Conservation (phyloP, 2,888 invertebrate genomes). For the Agrochola lychnidis region DNA sequence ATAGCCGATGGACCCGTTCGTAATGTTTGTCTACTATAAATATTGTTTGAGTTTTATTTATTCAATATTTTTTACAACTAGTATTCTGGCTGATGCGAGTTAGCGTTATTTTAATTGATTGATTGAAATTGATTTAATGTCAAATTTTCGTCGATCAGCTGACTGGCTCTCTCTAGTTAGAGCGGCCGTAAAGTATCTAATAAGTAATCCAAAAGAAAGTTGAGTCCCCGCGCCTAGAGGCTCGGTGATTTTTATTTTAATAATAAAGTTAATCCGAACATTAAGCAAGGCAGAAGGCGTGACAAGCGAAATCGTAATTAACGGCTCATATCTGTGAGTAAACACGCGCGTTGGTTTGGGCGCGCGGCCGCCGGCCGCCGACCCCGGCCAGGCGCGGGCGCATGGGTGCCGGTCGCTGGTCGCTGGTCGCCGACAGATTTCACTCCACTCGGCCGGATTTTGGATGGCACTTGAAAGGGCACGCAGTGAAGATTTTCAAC, state of each 20-base stretch:
- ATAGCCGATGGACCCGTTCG: constrained; percentile 53
- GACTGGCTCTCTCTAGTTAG: constrained; percentile 27
- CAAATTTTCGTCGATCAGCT: constrained; percentile 32
- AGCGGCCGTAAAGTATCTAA: constrained; percentile 30
- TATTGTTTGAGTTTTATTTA: constrained; percentile 57
- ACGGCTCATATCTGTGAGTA: constrained; percentile 75
- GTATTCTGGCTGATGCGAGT: constrained; percentile 26
- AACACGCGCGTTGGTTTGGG: constrained; percentile 61
- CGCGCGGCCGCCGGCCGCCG: constrained; percentile 72
- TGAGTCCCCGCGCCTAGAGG: constrained; percentile 57
- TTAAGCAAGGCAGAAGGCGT: constrained; percentile 87
- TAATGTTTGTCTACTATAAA: constrained; percentile 58
- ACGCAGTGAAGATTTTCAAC: constrained; percentile 31
- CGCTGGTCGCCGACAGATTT: constrained; percentile 55
- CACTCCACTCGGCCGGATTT: constrained; percentile 63
- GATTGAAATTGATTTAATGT: constrained; percentile 36
- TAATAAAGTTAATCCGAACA: constrained; percentile 83
- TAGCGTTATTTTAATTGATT: constrained; percentile 27
- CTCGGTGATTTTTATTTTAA: constrained; percentile 74
- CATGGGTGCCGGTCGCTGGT: constrained; percentile 1
- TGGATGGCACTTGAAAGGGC: constrained; percentile 59
- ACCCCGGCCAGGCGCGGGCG: constrained; percentile 67
- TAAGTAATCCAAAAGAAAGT: constrained; percentile 67
- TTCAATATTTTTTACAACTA: constrained; percentile 50
- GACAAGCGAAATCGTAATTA: constrained; percentile 89